Conservation (phyloP, 2,888 invertebrate genomes). For the Lithosia quadra region DNA sequence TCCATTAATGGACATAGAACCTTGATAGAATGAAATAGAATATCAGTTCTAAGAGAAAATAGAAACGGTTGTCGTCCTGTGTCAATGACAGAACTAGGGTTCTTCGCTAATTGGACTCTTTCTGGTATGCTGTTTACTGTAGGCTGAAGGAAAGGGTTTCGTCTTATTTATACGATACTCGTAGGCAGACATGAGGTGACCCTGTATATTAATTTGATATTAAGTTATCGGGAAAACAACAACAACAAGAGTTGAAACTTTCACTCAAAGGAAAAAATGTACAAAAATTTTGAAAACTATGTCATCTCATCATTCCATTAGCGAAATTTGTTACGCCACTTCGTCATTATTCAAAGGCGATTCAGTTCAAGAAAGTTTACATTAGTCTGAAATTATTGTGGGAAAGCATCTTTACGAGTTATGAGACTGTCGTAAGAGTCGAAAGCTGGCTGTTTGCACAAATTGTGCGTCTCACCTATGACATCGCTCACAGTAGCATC, state of each 20-base stretch:
- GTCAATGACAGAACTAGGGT: background rate
- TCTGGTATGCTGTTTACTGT: background rate
- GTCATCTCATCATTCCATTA: background rate
- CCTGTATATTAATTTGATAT: too few relatives aligned
- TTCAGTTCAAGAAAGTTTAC: constrained; percentile 25
- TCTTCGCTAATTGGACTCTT: background rate
- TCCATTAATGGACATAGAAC: background rate
- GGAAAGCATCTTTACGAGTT: constrained; percentile 29
- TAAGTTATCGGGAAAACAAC: background rate
- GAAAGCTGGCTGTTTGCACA: constrained; percentile 15
- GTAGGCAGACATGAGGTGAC: too few relatives aligned
- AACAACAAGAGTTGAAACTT: background rate
- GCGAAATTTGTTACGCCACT: constrained; percentile 16
- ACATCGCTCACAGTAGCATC: constrained; percentile 98
- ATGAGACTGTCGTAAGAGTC: background rate
- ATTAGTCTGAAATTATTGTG: constrained; percentile 18
- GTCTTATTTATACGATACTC: too few relatives aligned
- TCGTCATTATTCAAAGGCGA: constrained; percentile 17
- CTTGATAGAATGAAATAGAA: too few relatives aligned
- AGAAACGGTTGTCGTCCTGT: too few relatives aligned
- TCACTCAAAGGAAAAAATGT: background rate
- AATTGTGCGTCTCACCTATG: constrained; percentile 88
- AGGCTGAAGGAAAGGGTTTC: too few relatives aligned
- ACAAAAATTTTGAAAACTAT: background rate
- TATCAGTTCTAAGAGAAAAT: too few relatives aligned